A percentile compares a stretch with the other conserved stretches of the same genome.
Conservation (phyloP, 2,797 vertebrate genomes). For the Urosaurus nigricauda region DNA sequence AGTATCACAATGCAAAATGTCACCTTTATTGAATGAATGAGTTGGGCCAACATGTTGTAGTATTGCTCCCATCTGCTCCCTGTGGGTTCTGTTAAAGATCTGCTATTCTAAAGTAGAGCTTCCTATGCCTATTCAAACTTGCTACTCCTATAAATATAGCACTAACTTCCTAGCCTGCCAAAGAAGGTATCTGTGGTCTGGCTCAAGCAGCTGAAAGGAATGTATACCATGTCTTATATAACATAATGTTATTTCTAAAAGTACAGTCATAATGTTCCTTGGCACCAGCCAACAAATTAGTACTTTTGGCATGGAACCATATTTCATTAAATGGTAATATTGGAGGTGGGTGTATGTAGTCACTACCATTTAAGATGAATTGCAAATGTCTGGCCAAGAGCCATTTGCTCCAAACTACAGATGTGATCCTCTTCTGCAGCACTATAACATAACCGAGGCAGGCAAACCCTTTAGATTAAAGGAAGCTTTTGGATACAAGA, state of each 20-base stretch:
- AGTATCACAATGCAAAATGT: not conserved
- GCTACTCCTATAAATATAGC: not conserved
- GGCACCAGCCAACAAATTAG: not conserved
- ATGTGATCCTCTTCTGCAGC: not conserved
- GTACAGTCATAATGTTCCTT: conserved; percentile 23
- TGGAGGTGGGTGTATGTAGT: conserved; percentile 23
- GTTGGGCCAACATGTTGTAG: not conserved
- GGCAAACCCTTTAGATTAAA: not conserved
- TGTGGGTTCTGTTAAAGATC: not conserved
- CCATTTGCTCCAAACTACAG: conserved; percentile 24
- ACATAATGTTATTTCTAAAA: conserved; percentile 1
- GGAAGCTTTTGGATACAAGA: not conserved
- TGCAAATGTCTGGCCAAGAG: conserved; percentile 15
- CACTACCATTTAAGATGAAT: conserved; percentile 8
- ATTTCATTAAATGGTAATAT: conserved; percentile 18
- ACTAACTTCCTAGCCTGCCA: not conserved
- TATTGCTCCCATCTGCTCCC: not conserved
- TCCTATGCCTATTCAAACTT: not conserved
- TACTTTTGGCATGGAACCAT: conserved; percentile 11
- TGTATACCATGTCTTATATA: conserved; percentile 4
- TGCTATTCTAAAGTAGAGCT: not conserved
- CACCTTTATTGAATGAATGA: not conserved
- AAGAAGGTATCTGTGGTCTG: not conserved
- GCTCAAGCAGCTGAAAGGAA: not conserved
- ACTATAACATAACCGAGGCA: not conserved